These are phyloP conservation scores for Lordiphosa andalusiaca DNA, from an alignment of 2,888 invertebrate genomes.

Conservation along the genomic window DNA sequence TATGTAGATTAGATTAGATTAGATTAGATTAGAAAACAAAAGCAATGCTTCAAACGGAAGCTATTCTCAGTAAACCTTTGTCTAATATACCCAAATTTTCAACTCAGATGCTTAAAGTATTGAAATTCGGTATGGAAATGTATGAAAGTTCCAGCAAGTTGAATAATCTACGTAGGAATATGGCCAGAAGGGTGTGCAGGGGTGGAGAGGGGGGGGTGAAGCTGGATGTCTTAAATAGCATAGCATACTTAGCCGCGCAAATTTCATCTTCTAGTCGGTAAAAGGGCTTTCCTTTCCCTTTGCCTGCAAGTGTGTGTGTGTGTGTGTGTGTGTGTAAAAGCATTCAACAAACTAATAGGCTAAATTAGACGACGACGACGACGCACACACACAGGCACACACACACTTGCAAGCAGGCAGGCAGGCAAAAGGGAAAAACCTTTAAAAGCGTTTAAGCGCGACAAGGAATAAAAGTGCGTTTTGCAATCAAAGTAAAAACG, in stretches of 20 bases:
- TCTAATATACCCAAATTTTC: no score
- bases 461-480: conserved; percentile 67
- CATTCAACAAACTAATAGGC: conserved; percentile 65
- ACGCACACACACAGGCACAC: conserved; percentile 1
- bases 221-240: conserved; percentile 10
- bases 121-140: no score
- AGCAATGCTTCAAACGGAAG: no score
- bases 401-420: no score
- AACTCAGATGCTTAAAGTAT: no score
- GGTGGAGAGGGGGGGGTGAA: neutral
- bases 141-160: no score
- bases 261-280: conserved; percentile 18
- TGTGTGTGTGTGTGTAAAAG: conserved; percentile 43
- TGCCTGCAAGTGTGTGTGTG: conserved; percentile 5
- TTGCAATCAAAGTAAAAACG: conserved; percentile 68
- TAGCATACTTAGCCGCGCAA: conserved; percentile 22
- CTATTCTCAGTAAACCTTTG: no score
- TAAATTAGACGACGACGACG: conserved; percentile 58
- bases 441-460: conserved; percentile 65
- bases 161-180: no score
- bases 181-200: no score
- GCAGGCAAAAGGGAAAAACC: conserved; percentile 20
- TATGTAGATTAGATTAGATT: no score
- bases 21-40: no score
- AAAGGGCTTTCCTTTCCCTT: conserved; percentile 4